Evolutionary conservation across 2,888 invertebrate species (phyloP).

Genomic region (Tortrix viridana): DNA sequence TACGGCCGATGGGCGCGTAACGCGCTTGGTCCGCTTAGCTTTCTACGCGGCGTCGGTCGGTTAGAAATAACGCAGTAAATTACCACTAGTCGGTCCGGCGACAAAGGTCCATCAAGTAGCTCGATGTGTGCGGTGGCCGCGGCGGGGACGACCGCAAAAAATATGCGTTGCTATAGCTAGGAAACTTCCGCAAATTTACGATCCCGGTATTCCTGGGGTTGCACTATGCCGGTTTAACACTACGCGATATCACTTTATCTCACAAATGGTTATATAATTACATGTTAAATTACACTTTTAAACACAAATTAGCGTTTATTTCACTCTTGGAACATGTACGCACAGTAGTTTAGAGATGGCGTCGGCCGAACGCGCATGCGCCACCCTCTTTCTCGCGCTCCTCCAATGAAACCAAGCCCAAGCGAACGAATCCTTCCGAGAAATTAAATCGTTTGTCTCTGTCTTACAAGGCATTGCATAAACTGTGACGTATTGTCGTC

Average conservation of each 20-base stretch:
- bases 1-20: slow-evolving; percentile 66
- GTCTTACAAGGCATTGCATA: slow-evolving; percentile 30
- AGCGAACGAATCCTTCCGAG: slow-evolving; percentile 65
- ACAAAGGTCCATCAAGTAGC: slow-evolving; percentile 69
- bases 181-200: slow-evolving; percentile 78
- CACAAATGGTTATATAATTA: slow-evolving; percentile 63
- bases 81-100: slow-evolving; percentile 67
- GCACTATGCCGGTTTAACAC: slow-evolving; percentile 56
- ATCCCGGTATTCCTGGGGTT: slow-evolving; percentile 57
- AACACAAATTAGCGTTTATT: slow-evolving; percentile 66
- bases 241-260: slow-evolving; percentile 59
- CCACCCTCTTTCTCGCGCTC: slow-evolving; percentile 73
- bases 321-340: slow-evolving; percentile 67
- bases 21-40: slow-evolving; percentile 57
- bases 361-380: slow-evolving; percentile 85
- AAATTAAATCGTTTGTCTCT: slow-evolving; percentile 43
- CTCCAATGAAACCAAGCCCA: slow-evolving; percentile 71
- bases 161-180: slow-evolving; percentile 79
- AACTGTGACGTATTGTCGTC: slow-evolving; percentile 43
- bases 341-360: slow-evolving; percentile 83
- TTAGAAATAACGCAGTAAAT: slow-evolving; percentile 57
- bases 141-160: slow-evolving; percentile 76
- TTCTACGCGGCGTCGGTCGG: slow-evolving; percentile 52
- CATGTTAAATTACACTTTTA: slow-evolving; percentile 69
- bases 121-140: slow-evolving; percentile 56